phyloP scores from a whole-genome alignment of 2,888 invertebrate genomes.

The Phyllotreta striolata region DNA sequence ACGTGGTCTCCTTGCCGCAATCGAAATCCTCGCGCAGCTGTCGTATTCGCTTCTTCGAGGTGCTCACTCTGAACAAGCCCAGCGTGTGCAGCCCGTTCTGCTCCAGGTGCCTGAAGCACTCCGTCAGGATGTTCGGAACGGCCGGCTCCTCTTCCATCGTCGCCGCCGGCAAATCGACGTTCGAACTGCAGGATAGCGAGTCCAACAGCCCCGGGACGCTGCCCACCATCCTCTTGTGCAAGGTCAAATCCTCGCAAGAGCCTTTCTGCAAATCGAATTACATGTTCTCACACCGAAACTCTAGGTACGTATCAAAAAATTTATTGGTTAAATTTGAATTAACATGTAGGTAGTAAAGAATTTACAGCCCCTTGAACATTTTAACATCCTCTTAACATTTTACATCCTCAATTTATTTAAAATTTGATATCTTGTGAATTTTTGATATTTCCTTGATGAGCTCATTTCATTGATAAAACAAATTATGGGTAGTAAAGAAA shows the following conservation, averaged over 20 bases:
- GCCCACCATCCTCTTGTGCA: slow-evolving; percentile 63
- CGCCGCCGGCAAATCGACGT: slow-evolving; percentile 61
- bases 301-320: too few species aligned
- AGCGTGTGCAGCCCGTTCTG: slow-evolving; percentile 82
- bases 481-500: too few species aligned
- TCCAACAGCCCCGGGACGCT: slow-evolving; percentile 62
- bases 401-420: too few species aligned
- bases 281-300: background rate
- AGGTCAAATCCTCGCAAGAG: slow-evolving; percentile 77
- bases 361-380: too few species aligned
- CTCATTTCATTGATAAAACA: too few species aligned
- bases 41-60: slow-evolving; percentile 90
- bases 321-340: too few species aligned
- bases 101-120: slow-evolving; percentile 84
- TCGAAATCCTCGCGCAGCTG: slow-evolving; percentile 94
- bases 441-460: too few species aligned
- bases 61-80: slow-evolving; percentile 91
- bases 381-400: too few species aligned
- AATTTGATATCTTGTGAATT: too few species aligned
- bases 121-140: slow-evolving; percentile 80
- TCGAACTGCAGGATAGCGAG: slow-evolving; percentile 60
- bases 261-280: slow-evolving; percentile 69
- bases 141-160: slow-evolving; percentile 61
- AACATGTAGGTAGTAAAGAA: too few species aligned
- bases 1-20: slow-evolving; percentile 74